These are phyloP conservation scores for Loris lydekkerianus DNA, from an alignment of 2,797 vertebrate species.

Conservation along the genomic window DNA sequence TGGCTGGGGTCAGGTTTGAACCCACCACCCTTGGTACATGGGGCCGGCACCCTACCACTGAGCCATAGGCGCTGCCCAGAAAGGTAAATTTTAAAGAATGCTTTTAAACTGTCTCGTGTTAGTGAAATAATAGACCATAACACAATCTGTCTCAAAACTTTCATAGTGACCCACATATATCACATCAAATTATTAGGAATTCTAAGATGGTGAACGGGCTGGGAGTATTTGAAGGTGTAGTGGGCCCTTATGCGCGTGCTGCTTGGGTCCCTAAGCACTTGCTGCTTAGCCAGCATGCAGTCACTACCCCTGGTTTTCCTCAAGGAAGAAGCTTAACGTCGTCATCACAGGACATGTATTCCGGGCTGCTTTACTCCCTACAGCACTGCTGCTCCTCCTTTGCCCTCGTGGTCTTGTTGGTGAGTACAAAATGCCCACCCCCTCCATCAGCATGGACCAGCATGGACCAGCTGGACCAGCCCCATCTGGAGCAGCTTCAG, in stretches of 20 bases:
- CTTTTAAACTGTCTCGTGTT: no score
- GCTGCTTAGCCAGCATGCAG: not conserved
- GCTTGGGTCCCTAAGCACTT: not conserved
- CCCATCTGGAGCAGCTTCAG: not conserved
- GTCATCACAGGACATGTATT: not conserved
- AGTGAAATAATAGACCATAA: no score
- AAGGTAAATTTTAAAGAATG: no score
- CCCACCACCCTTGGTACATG: no score
- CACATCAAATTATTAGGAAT: not conserved
- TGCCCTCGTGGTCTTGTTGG: not conserved
- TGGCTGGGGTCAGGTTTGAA: no score
- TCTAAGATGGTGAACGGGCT: not conserved
- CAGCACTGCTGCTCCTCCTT: not conserved
- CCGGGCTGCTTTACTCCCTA: not conserved
- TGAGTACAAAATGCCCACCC: not conserved
- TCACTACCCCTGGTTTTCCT: not conserved
- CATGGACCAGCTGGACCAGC: no score
- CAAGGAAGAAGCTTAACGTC: not conserved
- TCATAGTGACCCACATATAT: no score
- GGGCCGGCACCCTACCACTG: no score
- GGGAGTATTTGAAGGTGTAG: not conserved
- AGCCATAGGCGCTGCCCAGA: no score
- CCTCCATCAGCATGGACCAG: not conserved
- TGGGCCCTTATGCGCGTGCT: not conserved
- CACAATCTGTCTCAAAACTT: no score